These are phyloP conservation scores for Cataglyphis livida DNA, from an alignment of 2,888 invertebrate genomes.

Conservation along the genomic window DNA sequence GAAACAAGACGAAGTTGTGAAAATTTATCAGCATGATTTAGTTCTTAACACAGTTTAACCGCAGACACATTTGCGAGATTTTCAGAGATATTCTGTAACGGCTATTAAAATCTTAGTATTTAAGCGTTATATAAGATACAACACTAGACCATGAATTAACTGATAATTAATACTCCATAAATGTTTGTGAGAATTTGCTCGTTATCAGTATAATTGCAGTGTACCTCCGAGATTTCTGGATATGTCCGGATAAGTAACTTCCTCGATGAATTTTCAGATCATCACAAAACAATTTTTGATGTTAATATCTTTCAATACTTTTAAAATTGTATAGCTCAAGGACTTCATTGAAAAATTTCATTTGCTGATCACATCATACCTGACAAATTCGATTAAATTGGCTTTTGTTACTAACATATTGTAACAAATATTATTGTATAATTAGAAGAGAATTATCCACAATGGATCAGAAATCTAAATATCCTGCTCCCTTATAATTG, in stretches of 20 bases:
- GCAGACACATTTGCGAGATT: not conserved
- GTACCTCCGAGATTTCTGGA: not conserved
- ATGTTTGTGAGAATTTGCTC: not conserved
- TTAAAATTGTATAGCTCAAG: not conserved
- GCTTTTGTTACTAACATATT: not conserved
- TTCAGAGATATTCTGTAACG: not conserved
- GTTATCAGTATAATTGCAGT: not conserved
- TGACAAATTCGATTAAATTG: not conserved
- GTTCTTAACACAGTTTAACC: not conserved
- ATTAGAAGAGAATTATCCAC: not conserved
- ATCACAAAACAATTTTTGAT: not conserved
- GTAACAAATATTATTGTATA: not conserved
- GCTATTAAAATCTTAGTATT: constrained; percentile 6
- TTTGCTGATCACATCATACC: not conserved
- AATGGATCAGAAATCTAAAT: not conserved
- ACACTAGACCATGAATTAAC: not conserved
- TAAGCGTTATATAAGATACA: constrained; percentile 8
- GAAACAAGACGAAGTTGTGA: constrained; percentile 53
- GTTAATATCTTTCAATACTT: not conserved
- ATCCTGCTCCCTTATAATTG: not conserved
- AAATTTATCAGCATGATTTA: constrained; percentile 50
- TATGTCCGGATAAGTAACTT: not conserved
- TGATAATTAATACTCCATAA: constrained; percentile 10
- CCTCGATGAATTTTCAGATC: not conserved
- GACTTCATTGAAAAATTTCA: not conserved